These are phyloP conservation scores for Melanogrammus aeglefinus DNA, from an alignment of 2,797 vertebrate genomes.

Conservation along the genomic window DNA sequence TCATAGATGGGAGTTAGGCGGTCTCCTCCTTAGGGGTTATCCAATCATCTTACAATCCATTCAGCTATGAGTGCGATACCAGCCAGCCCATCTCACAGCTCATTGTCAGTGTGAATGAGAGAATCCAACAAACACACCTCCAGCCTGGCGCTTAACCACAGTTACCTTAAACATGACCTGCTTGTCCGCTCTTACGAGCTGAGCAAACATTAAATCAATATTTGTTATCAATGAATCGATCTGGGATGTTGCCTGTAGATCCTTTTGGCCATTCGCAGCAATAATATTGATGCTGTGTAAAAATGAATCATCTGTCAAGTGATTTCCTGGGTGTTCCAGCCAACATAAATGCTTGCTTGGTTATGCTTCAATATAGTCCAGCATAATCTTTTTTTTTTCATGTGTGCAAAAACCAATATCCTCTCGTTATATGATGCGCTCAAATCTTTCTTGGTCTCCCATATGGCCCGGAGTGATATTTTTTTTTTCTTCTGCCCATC, in stretches of 20 bases:
- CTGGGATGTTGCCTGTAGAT: neutral
- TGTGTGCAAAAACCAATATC: neutral
- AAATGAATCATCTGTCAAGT: neutral
- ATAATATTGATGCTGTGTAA: neutral
- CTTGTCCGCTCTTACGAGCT: neutral
- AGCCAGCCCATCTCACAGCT: neutral
- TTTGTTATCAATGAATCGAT: neutral
- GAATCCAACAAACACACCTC: neutral
- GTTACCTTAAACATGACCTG: neutral
- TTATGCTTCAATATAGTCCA: neutral
- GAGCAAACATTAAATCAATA: neutral
- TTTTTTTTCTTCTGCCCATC: neutral
- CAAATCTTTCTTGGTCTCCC: neutral
- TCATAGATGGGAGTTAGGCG: too few species aligned
- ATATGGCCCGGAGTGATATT: neutral
- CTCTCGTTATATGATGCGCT: neutral
- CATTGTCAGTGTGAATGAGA: slow-evolving; percentile 3
- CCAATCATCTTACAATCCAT: neutral
- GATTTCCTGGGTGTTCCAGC: neutral
- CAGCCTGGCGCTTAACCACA: too few species aligned
- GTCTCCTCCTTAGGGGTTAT: too few species aligned
- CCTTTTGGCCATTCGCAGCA: neutral
- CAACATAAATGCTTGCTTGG: neutral
- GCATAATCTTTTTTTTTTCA: neutral
- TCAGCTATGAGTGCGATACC: neutral